These are phyloP conservation scores for Lamprologus lemairii DNA, from an alignment of 2,113 vertebrate genomes.

Conservation along the genomic window DNA sequence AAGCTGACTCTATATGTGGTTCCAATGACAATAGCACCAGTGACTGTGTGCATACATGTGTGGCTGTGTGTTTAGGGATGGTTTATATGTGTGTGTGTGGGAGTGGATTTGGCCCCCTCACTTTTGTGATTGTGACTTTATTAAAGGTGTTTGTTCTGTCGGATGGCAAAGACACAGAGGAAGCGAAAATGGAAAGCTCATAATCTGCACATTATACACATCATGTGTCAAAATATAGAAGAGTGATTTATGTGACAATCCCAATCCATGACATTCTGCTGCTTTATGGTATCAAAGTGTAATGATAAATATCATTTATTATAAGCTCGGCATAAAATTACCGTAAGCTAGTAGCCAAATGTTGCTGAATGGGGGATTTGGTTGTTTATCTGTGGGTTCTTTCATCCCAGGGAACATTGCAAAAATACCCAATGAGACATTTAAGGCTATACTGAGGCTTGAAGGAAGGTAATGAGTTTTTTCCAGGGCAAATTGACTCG, in stretches of 20 bases:
- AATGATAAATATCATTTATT: slow-evolving; percentile 53
- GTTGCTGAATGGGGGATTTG: slow-evolving; percentile 28
- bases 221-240: slow-evolving; percentile 61
- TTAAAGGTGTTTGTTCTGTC: slow-evolving; percentile 55
- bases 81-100: slow-evolving; percentile 26
- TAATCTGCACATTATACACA: slow-evolving; percentile 58
- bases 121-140: slow-evolving; percentile 81
- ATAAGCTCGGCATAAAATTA: slow-evolving; percentile 33
- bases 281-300: slow-evolving; percentile 39
- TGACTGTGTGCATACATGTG: background rate
- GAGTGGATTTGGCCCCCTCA: slow-evolving; percentile 82
- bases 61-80: slow-evolving; percentile 5
- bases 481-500: background rate
- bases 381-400: slow-evolving; percentile 36
- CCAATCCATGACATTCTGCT: slow-evolving; percentile 30
- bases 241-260: slow-evolving; percentile 42
- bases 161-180: slow-evolving; percentile 39
- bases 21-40: slow-evolving; percentile 24
- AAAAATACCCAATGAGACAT: slow-evolving; percentile 37
- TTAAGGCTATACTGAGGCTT: background rate
- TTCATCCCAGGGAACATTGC: slow-evolving; percentile 13
- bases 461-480: background rate
- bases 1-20: slow-evolving; percentile 48
- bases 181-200: slow-evolving; percentile 42
- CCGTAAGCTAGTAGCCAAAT: slow-evolving; percentile 30